Conservation (phyloP, 2,113 vertebrate genomes). For the Malurus cyaneus region DNA sequence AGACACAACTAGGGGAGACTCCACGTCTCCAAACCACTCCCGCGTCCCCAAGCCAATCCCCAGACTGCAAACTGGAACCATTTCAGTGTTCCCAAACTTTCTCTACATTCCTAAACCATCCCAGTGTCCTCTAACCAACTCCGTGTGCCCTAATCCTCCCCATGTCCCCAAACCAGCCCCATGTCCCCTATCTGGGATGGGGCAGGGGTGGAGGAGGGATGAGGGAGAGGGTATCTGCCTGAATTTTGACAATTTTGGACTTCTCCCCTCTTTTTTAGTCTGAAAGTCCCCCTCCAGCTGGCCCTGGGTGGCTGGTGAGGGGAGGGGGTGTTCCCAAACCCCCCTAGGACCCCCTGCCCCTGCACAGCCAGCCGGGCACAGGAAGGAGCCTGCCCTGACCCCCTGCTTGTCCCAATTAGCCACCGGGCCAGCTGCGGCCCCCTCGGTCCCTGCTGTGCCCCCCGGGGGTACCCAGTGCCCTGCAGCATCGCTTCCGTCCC, state of each 20-base stretch:
- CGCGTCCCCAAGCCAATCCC: not conserved
- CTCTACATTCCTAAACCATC: not conserved
- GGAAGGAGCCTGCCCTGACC: not conserved
- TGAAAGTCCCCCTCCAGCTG: not conserved
- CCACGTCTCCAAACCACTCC: not conserved
- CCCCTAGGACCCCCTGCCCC: not conserved
- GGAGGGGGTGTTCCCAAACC: not conserved
- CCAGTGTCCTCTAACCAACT: not conserved
- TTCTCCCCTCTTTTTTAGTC: not conserved
- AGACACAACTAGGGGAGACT: not conserved
- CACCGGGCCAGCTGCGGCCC: not conserved
- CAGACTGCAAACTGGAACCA: not conserved
- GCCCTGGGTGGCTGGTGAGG: not conserved
- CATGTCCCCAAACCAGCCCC: not conserved
- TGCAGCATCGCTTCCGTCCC: not conserved
- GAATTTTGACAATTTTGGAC: not conserved
- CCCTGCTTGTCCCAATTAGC: conserved; percentile 16
- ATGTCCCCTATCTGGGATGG: not conserved
- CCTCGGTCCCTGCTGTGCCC: not conserved
- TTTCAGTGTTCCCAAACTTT: rapidly evolving
- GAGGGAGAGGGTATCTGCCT: not conserved
- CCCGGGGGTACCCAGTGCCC: not conserved
- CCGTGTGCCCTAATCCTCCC: not conserved
- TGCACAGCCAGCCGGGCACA: not conserved
- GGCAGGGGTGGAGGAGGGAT: no score